These are phyloP conservation scores for Brachyrhaphis roseni DNA, from an alignment of 2,797 vertebrate genomes.

Conservation along the genomic window DNA sequence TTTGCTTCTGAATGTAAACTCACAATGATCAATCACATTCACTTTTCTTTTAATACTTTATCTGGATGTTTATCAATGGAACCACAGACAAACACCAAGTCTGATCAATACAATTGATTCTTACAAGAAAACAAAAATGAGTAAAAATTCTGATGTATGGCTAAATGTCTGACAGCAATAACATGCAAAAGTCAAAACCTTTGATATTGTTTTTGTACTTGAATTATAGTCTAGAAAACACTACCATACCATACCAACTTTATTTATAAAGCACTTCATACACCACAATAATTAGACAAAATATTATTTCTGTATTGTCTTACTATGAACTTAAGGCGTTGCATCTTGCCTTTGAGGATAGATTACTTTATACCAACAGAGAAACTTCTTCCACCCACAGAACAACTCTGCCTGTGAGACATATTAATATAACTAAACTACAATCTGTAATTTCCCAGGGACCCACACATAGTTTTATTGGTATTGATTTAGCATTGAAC, in stretches of 20 bases:
- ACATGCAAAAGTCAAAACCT: background rate
- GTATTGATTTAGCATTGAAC: conserved; percentile 52
- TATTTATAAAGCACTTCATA: too few species aligned
- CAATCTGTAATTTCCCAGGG: conserved; percentile 52
- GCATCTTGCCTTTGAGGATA: conserved; percentile 13
- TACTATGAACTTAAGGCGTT: background rate
- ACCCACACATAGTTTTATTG: conserved; percentile 54
- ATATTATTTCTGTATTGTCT: background rate
- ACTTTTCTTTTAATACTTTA: background rate
- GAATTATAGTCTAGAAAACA: background rate
- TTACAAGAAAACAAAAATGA: background rate
- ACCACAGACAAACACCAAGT: background rate
- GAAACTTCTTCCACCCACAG: conserved; percentile 33
- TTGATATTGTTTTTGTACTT: background rate
- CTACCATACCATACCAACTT: too few species aligned
- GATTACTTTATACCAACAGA: conserved; percentile 21
- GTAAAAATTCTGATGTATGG: background rate
- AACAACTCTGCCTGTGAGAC: conserved; percentile 42
- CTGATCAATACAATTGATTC: background rate
- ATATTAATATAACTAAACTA: conserved; percentile 50
- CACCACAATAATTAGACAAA: background rate
- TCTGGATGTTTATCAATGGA: background rate
- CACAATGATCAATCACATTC: background rate
- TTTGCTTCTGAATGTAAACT: background rate
- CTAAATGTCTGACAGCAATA: background rate